Evolutionary conservation across 2,113 vertebrate genomes (phyloP), one percentile per base, ranked within the genome.

Genomic region (Chamaea fasciata): DNA sequence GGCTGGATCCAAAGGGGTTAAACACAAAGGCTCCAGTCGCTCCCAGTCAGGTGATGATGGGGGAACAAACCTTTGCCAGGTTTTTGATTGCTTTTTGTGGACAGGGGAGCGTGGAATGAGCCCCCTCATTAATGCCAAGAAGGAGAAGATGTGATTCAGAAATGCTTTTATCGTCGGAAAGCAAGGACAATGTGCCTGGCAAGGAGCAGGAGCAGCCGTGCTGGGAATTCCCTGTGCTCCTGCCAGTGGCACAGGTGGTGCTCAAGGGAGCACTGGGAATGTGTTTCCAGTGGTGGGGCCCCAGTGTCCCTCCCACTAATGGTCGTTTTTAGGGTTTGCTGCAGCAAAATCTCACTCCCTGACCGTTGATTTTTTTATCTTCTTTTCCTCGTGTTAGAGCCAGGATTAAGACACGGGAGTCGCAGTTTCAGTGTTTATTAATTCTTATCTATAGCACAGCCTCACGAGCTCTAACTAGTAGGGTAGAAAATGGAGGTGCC

Each of bases 281-380:
- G 70, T 7, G n/a, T 30, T 1, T 39, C 33, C 11, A 6, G 49
- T 1, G 42, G 7, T 2, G 47, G 8, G 23, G 19, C 47, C 39
- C 46, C 4, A 2, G 3, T 2, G 4, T 5, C 33, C 7, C 0
- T 21, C 49, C 39, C 74, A 41, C 13, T 1, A 0, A 13, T 3
- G 28, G 2, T 3, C 20, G 0, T 4, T 31, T 83, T 23, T 4
- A 24, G 37, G 7, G 15, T 31, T 56, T 37, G 11, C 26, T 10
- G 4, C 1, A 13, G 41, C 65, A 70, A 75, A 70, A 26, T 47
- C 28, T 28, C 44, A 21, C 28, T 46, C 41, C 39, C 56, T 16
- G 23, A 41, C 67, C 5, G 13, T 39, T 39, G 37, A 39, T 39
- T 39, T 39, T 39, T 39, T 39, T 9, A 39, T 39, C 37, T 39